phyloP scores from a whole-genome alignment of 2,113 vertebrate species.

The Bungarus multicinctus region DNA sequence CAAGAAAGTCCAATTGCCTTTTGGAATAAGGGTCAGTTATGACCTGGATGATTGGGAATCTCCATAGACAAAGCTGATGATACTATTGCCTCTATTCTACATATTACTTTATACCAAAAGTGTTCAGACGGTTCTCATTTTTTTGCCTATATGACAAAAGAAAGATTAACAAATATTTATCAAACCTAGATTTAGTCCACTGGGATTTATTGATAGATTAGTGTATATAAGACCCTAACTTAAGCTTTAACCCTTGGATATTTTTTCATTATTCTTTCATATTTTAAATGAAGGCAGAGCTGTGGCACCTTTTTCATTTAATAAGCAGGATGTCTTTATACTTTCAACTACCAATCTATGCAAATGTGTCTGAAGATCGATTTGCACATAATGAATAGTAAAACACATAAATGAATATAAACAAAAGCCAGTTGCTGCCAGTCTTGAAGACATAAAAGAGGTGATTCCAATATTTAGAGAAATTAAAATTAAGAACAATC shows the following conservation, averaged over 20 bases:
- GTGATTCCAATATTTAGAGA: neutral
- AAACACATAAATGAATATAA: neutral
- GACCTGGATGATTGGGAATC: too few relatives aligned
- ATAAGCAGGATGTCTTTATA: neutral
- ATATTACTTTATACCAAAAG: neutral
- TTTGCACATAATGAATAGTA: neutral
- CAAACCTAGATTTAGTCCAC: neutral
- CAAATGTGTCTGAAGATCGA: neutral
- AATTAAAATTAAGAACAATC: slow-evolving; percentile 10
- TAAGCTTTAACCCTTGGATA: neutral
- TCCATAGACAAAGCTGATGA: neutral
- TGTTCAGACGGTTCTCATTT: neutral
- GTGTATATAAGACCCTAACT: neutral
- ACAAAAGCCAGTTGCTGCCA: neutral
- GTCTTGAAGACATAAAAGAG: neutral
- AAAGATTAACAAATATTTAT: neutral
- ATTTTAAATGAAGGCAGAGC: neutral
- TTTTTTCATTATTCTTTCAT: neutral
- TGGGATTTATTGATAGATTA: neutral
- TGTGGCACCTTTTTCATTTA: neutral
- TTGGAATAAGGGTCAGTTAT: too few relatives aligned
- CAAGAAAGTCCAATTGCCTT: too few relatives aligned
- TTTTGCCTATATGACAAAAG: neutral
- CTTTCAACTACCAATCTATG: neutral
- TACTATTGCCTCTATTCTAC: neutral